Evolutionary conservation across 2,113 vertebrate genomes (phyloP), one percentile per base, ranked within the genome.

Genomic region (Cardinalis cardinalis): DNA sequence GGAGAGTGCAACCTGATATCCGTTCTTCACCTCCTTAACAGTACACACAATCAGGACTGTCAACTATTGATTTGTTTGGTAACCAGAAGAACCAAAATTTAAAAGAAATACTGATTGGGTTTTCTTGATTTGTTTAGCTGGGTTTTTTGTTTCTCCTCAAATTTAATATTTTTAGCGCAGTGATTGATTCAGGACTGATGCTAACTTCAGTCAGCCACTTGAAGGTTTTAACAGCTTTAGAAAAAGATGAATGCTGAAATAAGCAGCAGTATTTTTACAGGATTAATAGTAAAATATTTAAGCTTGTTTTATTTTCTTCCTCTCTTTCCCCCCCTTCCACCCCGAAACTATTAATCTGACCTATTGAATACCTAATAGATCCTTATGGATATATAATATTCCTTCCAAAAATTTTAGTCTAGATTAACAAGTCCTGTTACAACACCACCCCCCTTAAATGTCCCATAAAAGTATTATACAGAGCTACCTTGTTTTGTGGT

Each of bases 271-370:
- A 52, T 12, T 18, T 68, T 79, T 60, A 40, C 8, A 49, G 17
- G 13, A 58, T 48, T 68, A 60, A 64, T 36, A 64, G 8, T 36
- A 68, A 75, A 85, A 68, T 44, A 73, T 32, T 53, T 58, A 24
- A 49, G 2, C 14, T 24, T 69, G 2, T 25, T 88, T 52, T 7
- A 29, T 70, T 87, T 58, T 61, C 25, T 84, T 70, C 4, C 5
- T 43, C 5, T 46, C 14, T 21, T 18, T 2, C 0, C 0, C 6
- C 4, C 9, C 5, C 0, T 0, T 5, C 5, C 7, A 5, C 32
- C 5, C 5, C 0, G 0, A 79, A 87, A 46, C 2, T 36, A 17
- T 64, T 92, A 41, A 43, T 80, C 17, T 61, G 63, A 56, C 3
- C 2, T 25, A 15, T 6, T 76, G 71, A 70, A 11, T 12, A 61